Evolutionary conservation across 2,797 vertebrate genomes (phyloP), one percentile per base, ranked within the genome.

Genomic region (Clarias fuscus): DNA sequence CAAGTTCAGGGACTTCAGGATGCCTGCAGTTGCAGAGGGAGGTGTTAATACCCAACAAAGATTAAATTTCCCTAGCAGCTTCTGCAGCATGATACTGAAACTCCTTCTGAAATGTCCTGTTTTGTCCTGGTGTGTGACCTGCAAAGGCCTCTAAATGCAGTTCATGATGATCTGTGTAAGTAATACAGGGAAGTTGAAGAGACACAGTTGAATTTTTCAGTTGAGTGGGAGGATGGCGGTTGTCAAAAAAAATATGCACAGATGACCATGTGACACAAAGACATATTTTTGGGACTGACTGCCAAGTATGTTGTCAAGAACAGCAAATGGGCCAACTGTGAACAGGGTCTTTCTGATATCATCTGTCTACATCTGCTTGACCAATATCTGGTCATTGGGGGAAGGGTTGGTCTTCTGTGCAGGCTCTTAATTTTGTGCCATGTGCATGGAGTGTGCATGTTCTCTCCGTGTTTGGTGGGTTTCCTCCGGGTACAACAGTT

Each of bases 231-330:
- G 53, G 62, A 53, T 48, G 79, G 8, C 67, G 40, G n/a, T 82
- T 64, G 64, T 82, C 40, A 67, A 43, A 67, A 82, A 82, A 2
- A 65, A 67, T n/a, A 67, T 82, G 79, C 43, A 68, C 43, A 82
- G 24, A 30, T 82, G 62, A 67, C 62, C n/a, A 82, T 82, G n/a
- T 67, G 64, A 4, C 10, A 53, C 18, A 53, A 81, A 43, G 10
- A 67, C 67, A 81, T 67, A 62, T 5, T 79, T 5, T 61, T 2
- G 20, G 40, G 24, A 53, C 40, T 82, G 24, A 53, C 40, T 82
- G 62, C 43, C 37, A 82, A 82, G 40, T 65, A 65, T 81, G 79
- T 67, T 80, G 58, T 43, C 78, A 40, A 64, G 37, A 2, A n/a
- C n/a, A 67, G 17, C 43, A 67, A 82, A 82, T 68, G 79, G 62